Percentiles rank a stretch among this genome's conserved stretches.
phyloP scores from a whole-genome alignment of 2,888 invertebrate genomes.

The Drosophila neotestacea region DNA sequence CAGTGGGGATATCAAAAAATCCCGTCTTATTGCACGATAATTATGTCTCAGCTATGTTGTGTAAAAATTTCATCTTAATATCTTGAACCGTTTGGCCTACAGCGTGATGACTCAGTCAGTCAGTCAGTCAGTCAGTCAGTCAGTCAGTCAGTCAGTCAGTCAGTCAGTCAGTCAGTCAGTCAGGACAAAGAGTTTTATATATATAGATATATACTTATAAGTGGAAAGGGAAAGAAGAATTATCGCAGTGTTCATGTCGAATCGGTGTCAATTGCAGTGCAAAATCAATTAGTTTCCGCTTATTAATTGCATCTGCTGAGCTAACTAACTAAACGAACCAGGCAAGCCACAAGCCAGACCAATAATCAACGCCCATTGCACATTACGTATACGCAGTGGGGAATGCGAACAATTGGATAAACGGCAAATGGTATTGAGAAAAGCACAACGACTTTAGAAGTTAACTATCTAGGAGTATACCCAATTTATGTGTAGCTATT shows the following conservation, averaged over 20 bases:
- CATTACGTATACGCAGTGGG: constrained; percentile 25
- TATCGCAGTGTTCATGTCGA: constrained; percentile 7
- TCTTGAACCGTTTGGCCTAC: no score
- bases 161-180: no score
- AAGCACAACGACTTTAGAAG: neutral
- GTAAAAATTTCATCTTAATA: no score
- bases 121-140: no score
- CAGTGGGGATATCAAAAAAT: no score
- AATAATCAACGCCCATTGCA: constrained; percentile 31
- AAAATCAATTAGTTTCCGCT: constrained; percentile 46
- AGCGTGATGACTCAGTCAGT: no score
- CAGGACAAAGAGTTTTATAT: no score
- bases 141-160: no score
- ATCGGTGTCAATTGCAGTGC: constrained; percentile 29
- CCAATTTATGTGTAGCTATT: neutral
- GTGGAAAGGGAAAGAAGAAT: constrained; percentile 1
- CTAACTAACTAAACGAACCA: constrained; percentile 7
- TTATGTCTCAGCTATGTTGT: no score
- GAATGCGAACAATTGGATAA: neutral
- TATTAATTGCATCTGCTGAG: constrained; percentile 45
- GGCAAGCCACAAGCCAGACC: constrained; percentile 14
- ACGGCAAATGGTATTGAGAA: neutral
- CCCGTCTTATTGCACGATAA: no score
- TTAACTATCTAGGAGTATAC: neutral
- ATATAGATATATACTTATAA: neutral